Percentiles rank a stretch among this genome's conserved stretches.
Evolutionary conservation across 2,888 invertebrate species (phyloP).

Genomic region (Gerris lacustris): DNA sequence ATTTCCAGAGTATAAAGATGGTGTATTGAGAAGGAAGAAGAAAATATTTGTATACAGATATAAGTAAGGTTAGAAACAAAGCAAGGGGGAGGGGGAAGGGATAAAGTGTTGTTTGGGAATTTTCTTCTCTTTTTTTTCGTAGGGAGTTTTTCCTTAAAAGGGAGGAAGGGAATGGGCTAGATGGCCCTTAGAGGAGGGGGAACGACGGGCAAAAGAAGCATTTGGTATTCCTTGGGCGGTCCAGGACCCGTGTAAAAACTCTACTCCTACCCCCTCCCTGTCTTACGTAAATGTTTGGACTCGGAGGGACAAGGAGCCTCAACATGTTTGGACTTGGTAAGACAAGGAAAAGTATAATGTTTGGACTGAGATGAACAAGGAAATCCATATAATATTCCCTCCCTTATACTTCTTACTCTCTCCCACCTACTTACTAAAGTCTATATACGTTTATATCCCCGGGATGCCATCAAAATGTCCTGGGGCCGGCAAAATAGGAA

Average conservation of each 20-base stretch:
- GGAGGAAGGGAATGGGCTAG: neutral
- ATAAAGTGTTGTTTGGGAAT: conserved; percentile 3
- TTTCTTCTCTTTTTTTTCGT: neutral
- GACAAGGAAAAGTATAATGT: neutral
- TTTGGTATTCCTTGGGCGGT: conserved; percentile 5
- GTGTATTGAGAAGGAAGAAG: neutral
- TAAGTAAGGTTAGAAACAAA: conserved; percentile 5
- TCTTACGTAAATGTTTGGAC: conserved; percentile 3
- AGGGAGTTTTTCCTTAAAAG: neutral
- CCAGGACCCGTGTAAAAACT: neutral
- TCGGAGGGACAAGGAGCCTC: neutral
- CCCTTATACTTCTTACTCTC: neutral
- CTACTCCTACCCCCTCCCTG: neutral
- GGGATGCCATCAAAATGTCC: conserved; percentile 5
- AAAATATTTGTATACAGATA: conserved; percentile 5
- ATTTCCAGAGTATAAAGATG: no score
- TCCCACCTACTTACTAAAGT: neutral
- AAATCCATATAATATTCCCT: neutral
- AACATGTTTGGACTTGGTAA: no score
- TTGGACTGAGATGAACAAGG: neutral
- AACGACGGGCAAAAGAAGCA: neutral
- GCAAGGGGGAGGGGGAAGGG: neutral
- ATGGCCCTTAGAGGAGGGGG: neutral
- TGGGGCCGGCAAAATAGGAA: conserved; percentile 5
- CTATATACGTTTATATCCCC: neutral